These are phyloP conservation scores for Megaptera novaeangliae DNA, from an alignment of 2,113 vertebrate genomes.

Conservation along the genomic window DNA sequence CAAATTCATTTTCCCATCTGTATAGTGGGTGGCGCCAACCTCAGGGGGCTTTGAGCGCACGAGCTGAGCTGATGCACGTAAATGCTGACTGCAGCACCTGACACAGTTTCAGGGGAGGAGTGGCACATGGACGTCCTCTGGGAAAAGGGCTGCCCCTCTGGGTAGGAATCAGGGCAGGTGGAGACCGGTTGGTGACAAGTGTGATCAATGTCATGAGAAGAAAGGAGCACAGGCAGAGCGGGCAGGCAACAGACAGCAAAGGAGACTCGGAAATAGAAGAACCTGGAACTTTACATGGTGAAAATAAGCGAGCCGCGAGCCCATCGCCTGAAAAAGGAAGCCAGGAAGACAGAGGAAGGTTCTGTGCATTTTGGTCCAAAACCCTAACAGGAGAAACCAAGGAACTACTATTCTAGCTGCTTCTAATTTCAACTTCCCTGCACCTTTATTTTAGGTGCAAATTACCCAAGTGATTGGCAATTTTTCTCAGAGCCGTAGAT, in stretches of 20 bases:
- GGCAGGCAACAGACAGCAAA: no score
- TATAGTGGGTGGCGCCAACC: not conserved
- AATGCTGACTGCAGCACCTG: not conserved
- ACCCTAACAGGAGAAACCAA: not conserved
- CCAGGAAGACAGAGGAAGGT: not conserved
- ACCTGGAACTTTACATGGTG: rapidly evolving
- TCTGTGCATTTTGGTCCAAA: not conserved
- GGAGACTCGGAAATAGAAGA: not conserved
- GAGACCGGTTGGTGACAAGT: not conserved
- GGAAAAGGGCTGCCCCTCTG: not conserved
- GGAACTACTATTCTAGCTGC: not conserved
- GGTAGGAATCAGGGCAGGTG: not conserved
- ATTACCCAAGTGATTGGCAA: not conserved
- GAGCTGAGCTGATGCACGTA: rapidly evolving
- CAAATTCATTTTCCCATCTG: not conserved
- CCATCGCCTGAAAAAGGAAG: not conserved
- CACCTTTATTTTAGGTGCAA: conserved; percentile 17
- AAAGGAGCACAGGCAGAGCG: not conserved
- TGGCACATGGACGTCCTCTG: not conserved
- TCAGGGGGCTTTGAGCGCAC: not conserved
- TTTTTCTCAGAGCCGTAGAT: conserved; percentile 5
- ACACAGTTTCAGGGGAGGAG: rapidly evolving
- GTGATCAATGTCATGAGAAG: rapidly evolving
- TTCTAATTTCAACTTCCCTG: not conserved
- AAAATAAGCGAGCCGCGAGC: rapidly evolving